Percentiles rank a stretch among this genome's conserved stretches.
phyloP scores from a whole-genome alignment of 2,888 invertebrate species.

The Eledone cirrhosa region DNA sequence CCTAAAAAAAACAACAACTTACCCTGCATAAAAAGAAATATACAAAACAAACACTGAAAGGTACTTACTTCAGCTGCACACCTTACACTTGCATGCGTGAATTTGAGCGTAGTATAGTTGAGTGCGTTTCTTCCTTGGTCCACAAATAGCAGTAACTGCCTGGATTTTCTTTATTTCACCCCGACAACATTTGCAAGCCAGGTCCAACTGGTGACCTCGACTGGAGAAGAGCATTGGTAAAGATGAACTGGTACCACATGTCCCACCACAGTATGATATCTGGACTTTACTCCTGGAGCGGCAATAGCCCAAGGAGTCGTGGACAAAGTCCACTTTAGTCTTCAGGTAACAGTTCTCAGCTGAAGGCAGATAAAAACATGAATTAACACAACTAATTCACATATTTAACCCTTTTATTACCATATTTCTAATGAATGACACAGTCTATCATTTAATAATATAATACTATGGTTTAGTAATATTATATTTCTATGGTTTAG shows the following conservation, averaged over 20 bases:
- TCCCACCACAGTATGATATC: neutral
- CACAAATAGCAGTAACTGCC: neutral
- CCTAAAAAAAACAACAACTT: no score
- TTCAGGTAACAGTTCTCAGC: neutral
- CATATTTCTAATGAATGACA: no score
- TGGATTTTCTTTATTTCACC: neutral
- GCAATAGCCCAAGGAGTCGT: neutral
- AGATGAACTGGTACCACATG: neutral
- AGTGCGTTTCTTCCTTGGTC: neutral
- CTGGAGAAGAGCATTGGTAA: neutral
- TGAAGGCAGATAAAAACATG: neutral
- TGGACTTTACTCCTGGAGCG: neutral
- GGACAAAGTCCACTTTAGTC: neutral
- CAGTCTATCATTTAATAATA: no score
- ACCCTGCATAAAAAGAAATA: no score
- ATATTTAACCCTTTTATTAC: no score
- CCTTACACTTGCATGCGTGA: neutral
- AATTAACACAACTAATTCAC: no score
- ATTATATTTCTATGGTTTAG: no score
- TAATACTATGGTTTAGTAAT: no score
- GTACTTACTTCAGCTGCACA: neutral
- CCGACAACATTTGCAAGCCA: neutral
- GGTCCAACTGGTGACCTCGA: neutral
- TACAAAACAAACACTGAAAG: no score
- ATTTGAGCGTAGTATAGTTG: conserved; percentile 1